Evolutionary conservation across 2,888 invertebrate species (phyloP), one percentile per base, ranked within the genome.

Genomic region (Lobophora halterata): DNA sequence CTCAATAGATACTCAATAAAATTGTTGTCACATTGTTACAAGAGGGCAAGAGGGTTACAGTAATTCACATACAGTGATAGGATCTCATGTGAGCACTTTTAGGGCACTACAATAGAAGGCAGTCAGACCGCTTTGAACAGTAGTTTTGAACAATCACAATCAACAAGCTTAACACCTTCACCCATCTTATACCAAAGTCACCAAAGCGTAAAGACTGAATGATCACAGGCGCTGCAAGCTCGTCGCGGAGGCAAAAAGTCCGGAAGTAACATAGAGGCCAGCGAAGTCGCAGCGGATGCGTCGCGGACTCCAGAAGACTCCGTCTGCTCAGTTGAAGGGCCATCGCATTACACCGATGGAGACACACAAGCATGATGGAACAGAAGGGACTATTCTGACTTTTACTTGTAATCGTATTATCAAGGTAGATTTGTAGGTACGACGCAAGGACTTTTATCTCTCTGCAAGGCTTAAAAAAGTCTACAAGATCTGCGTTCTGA

Each of bases 291-390:
- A n/a, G 83, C 92, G 8, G 95, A 95, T 79, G 92, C 93, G 31
- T 95, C 95, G 10, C 90, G 94, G 51, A 96, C 96, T 8, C 96
- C 96, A 5, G 96, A 97, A 77, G 97, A 97, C 80, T 96, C 96
- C 1, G 95, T 96, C 23, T 96, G 96, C 80, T 95, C 95, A 61
- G 93, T 91, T 53, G 96, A 96, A 79, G 96, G 95, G 1, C 93
- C 94, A 43, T 92, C 92, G 48, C 92, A 89, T 61, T 89, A 90
- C 68, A 91, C 90, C 23, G 90, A 90, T 53, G 91, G 88, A 39
- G 87, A 91, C 57, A 79, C 85, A 43, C 81, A 79, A 34, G 80
- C 86, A 65, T 87, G 78, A 81, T 73, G 48, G 40, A 36, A 20
- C 49, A 44, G 21, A 18, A 32, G 39, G 36, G 46, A 46, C 24